Percentiles rank a stretch among this genome's conserved stretches.
Conservation (phyloP, 2,113 vertebrate species). For the Ctenomys sociabilis region DNA sequence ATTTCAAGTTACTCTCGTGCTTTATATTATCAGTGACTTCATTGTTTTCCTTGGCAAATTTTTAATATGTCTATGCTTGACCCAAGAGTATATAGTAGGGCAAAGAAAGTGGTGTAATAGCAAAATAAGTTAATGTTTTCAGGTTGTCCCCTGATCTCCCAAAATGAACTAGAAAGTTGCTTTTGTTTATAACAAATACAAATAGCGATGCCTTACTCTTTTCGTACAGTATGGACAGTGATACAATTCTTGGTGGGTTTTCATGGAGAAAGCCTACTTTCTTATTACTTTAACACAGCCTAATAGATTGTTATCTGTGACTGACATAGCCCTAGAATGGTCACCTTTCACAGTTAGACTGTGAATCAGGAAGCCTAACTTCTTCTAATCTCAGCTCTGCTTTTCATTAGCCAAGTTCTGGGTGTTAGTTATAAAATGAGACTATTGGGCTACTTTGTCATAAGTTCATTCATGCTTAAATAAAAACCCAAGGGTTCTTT, state of each 20-base stretch:
- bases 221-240: constrained; percentile 13
- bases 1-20: constrained; percentile 72
- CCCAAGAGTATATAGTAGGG: constrained; percentile 31
- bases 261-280: constrained; percentile 29
- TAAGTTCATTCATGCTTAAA: constrained; percentile 35
- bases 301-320: background rate
- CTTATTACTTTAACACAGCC: constrained; percentile 21
- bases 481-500: constrained; percentile 32
- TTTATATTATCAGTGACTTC: constrained; percentile 79
- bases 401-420: constrained; percentile 48
- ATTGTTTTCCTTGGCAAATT: constrained; percentile 80
- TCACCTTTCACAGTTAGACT: background rate
- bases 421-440: constrained; percentile 21
- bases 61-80: constrained; percentile 67
- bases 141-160: background rate
- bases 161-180: constrained; percentile 46
- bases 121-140: constrained; percentile 62
- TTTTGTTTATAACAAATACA: constrained; percentile 69
- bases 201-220: constrained; percentile 48
- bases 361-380: constrained; percentile 52
- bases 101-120: constrained; percentile 69
- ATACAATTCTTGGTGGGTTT: background rate
- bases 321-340: background rate
- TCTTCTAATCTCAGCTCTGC: constrained; percentile 51
- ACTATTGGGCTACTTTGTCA: background rate